Base-by-base conservation (phyloP, 2,888 invertebrate genomes). In the Germaria angustata region DNA sequence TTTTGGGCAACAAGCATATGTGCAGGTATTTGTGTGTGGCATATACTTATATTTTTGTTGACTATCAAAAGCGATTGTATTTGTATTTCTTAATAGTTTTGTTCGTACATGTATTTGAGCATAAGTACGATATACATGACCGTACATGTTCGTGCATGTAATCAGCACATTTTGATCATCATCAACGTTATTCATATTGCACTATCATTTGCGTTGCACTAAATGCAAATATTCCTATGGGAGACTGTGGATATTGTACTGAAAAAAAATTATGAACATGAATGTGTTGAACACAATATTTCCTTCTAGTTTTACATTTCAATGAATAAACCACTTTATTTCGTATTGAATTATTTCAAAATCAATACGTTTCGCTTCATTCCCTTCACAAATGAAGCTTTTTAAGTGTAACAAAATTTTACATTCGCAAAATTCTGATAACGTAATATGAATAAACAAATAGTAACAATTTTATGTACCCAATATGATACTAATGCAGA, bases 271-370 rank as follows among this genome's bases (percentile, higher is more conserved):
- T 22, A 24, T 32, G 53, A 41, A 2, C 46, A 49, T 61, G 3
- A 49, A 57, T 41, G 6, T 49, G 3, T 32, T 51, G 44, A 41
- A 44, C n/a, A 66, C 7, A 53, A 55, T 77, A 65, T 61, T 73
- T 49, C 49, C 65, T 63, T 24, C 63, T 41, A 59, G 72, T 78
- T 81, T 78, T 69, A 69, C 73, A 81, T 78, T 69, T 78, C 68
- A 81, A 78, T 81, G 81, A 73, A 78, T 81, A 81, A 81, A 81
- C 65, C 69, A 57, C 81, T 81, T 81, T 78, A 78, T 78, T 78
- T 78, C 73, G 65, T 69, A 69, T 75, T 78, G 34, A 57, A 66
- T 59, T 78, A 78, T 78, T 57, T 78, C 49, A 69, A 72, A 69
- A 73, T 78, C 73, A 78, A 81, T 78, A 78, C 66, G 73, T 55